Conservation (phyloP, 2,888 invertebrate genomes). For the Hanleya hanleyi region DNA sequence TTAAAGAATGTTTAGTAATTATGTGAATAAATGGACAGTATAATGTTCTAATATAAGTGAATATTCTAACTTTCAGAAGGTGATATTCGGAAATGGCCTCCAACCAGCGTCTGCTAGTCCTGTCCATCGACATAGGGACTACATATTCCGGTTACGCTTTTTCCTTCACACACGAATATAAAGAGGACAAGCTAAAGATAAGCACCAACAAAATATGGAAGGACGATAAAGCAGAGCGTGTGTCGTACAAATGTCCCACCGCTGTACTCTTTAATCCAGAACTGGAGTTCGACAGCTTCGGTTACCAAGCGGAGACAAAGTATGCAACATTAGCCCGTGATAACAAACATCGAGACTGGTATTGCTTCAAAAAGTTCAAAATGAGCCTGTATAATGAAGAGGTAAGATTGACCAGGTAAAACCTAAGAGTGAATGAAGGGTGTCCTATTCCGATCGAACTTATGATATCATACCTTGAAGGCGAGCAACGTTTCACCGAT, state of each 20-base stretch:
- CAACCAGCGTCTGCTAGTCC: background rate
- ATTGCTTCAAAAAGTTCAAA: background rate
- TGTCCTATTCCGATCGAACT: too few species aligned
- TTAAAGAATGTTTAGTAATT: too few species aligned
- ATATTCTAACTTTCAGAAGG: too few species aligned
- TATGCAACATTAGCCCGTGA: background rate
- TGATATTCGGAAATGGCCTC: too few species aligned
- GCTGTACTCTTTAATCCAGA: background rate
- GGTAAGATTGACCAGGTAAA: too few species aligned
- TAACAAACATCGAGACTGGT: background rate
- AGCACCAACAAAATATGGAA: background rate
- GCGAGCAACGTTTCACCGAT: too few species aligned
- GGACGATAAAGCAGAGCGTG: background rate
- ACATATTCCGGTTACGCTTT: background rate
- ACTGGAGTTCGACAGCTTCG: background rate
- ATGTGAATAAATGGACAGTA: too few species aligned
- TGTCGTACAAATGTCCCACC: background rate
- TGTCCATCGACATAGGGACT: background rate
- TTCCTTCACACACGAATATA: background rate
- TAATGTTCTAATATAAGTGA: too few species aligned
- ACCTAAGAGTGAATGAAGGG: too few species aligned
- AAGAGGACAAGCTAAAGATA: background rate
- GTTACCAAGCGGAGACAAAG: background rate
- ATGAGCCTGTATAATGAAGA: background rate
- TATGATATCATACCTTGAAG: too few species aligned